Percentiles rank a stretch among this genome's conserved stretches.
Conservation (phyloP, 2,113 vertebrate genomes). For the Tricholaema leucomelas region DNA sequence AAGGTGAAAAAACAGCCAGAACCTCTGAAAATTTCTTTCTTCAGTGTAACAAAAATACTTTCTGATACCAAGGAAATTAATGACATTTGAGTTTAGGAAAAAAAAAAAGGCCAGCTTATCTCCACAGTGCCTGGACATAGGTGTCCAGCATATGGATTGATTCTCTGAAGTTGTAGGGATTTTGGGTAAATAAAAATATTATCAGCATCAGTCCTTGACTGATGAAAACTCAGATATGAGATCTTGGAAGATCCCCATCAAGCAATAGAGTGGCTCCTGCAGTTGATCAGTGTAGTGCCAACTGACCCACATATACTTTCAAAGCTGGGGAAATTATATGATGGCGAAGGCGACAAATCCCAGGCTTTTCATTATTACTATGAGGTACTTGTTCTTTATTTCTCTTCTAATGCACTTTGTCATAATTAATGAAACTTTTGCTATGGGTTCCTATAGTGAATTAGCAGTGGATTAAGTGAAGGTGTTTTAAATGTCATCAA, state of each 20-base stretch:
- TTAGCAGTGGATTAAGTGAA: not conserved
- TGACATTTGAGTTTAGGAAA: not conserved
- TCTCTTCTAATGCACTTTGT: not conserved
- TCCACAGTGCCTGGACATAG: not conserved
- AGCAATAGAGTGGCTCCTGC: slow-evolving; percentile 93
- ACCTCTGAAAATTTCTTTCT: not conserved
- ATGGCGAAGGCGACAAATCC: slow-evolving; percentile 91
- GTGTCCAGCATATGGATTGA: not conserved
- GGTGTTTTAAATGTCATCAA: not conserved
- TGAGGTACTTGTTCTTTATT: slow-evolving; percentile 78
- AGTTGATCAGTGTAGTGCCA: slow-evolving; percentile 89
- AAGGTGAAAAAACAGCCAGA: not conserved
- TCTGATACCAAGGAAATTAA: not conserved
- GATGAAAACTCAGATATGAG: slow-evolving; percentile 82
- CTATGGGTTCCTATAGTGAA: not conserved
- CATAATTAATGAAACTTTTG: not conserved
- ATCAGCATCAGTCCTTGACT: slow-evolving; percentile 70
- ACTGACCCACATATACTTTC: slow-evolving; percentile 87
- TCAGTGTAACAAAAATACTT: not conserved
- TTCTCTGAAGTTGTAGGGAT: not conserved
- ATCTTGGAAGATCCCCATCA: slow-evolving; percentile 88
- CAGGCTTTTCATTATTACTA: slow-evolving; percentile 95
- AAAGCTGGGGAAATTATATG: slow-evolving; percentile 90
- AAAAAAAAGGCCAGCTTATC: not conserved
- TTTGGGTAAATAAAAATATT: not conserved